These are phyloP conservation scores for Eledone cirrhosa DNA, from an alignment of 2,888 invertebrate species.

Conservation along the genomic window DNA sequence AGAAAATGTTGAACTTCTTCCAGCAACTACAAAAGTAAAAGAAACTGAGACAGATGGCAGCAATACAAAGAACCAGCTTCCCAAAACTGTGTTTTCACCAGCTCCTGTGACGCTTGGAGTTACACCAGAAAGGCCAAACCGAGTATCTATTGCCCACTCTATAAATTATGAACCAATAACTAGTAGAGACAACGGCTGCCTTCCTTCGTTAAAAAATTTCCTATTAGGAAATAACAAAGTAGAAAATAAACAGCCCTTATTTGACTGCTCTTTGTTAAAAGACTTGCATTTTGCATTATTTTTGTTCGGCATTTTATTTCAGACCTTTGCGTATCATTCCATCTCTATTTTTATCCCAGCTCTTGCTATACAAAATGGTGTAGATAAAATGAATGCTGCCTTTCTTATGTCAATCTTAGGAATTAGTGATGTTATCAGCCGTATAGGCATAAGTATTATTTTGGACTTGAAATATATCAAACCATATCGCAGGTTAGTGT, in stretches of 20 bases:
- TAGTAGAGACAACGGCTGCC: not conserved
- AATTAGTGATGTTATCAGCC: slow-evolving; percentile 44
- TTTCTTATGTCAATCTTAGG: slow-evolving; percentile 51
- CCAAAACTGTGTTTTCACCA: not conserved
- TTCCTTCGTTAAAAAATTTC: not conserved
- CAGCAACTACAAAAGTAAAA: not conserved
- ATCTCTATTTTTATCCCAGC: slow-evolving; percentile 55
- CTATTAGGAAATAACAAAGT: not conserved
- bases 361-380: slow-evolving; percentile 45
- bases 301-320: slow-evolving; percentile 43
- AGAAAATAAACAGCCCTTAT: slow-evolving; percentile 32
- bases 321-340: slow-evolving; percentile 44
- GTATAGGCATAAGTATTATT: slow-evolving; percentile 46
- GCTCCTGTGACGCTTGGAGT: not conserved
- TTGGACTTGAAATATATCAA: slow-evolving; percentile 45
- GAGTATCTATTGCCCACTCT: not conserved
- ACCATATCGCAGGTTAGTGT: slow-evolving; percentile 45
- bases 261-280: slow-evolving; percentile 42
- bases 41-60: not conserved
- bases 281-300: slow-evolving; percentile 42
- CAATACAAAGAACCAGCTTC: not conserved
- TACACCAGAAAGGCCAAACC: not conserved
- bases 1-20: slow-evolving; percentile 4
- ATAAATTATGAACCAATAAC: not conserved
- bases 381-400: slow-evolving; percentile 44